Base-by-base conservation (phyloP, 2,113 vertebrate species). In the Chamaetylas fuelleborni region DNA sequence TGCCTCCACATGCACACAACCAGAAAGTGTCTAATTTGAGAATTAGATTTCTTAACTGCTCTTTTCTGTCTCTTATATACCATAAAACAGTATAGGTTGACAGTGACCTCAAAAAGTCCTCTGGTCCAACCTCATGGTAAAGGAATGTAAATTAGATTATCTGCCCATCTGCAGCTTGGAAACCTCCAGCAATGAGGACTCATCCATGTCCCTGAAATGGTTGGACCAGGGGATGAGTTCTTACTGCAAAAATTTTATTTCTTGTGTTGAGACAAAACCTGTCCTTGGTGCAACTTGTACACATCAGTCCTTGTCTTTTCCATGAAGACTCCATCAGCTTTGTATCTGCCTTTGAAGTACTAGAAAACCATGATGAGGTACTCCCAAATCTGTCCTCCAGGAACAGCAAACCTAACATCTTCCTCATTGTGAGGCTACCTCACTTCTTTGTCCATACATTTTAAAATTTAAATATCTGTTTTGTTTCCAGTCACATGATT, bases 401-500 rank as follows among this genome's bases (percentile, higher is more conserved):
- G 13, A 7, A 19, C 6, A 65, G 33, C 42, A 54, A 45, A 3
- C 1, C 3, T 26, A 71, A 51, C 6, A 47, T 12, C 9, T 58
- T 81, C 5, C 18, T 80, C 18, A 34, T 8, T 7, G 15, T 12
- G 2, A 58, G 28, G 9, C 54, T 72, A 33, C 54, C 7, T 61
- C 1, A 28, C 15, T 47, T 43, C 31, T 50, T 18, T 33, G 10
- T 18, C 34, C 48, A 56, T 7, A 14, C 4, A 34, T 60, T 81
- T 72, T 8, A 53, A 70, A 66, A 48, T n/a, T 43, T 38, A 28
- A 62, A 60, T 31, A 54, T 2, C 8, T 58, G 4, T 0, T 34
- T 56, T 1, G 0, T 29, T 88, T 84, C 0, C 0, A 67, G 12
- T 54, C 2, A 25, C 31, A 34, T 81, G 29, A 36, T 22, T 50